Conservation (phyloP, 2,888 invertebrate genomes). For the Lamellibrachia satsuma region DNA sequence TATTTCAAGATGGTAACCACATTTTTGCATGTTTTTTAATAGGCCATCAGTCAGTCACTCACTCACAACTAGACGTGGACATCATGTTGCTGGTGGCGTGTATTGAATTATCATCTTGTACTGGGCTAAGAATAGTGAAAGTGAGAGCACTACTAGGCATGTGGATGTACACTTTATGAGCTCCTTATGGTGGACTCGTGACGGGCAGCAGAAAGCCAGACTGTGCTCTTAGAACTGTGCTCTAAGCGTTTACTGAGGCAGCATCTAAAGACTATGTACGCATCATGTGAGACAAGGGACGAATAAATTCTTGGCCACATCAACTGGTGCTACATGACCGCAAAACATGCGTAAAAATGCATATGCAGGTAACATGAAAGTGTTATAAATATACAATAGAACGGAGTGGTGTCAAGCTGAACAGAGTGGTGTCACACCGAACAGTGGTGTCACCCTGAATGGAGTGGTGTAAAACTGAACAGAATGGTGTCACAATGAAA, state of each 20-base stretch:
- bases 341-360: neutral
- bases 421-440: neutral
- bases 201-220: neutral
- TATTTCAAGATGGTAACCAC: no score
- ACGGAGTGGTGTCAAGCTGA: neutral
- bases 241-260: neutral
- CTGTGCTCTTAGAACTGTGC: neutral
- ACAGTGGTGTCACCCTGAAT: neutral
- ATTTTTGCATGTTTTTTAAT: no score
- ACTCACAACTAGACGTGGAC: neutral
- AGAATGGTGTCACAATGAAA: no score
- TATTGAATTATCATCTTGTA: neutral
- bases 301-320: neutral
- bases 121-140: neutral
- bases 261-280: neutral
- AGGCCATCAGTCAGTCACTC: neutral
- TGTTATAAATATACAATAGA: neutral
- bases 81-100: neutral
- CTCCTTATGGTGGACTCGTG: neutral
- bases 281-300: neutral
- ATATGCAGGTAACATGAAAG: neutral
- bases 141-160: neutral
- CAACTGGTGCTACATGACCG: neutral
- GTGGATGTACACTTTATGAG: neutral
- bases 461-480: no score